A percentile compares a stretch with the other conserved stretches of the same genome.
These are phyloP conservation scores for Furcifer pardalis DNA, from an alignment of 2,797 vertebrate species.

Conservation along the genomic window DNA sequence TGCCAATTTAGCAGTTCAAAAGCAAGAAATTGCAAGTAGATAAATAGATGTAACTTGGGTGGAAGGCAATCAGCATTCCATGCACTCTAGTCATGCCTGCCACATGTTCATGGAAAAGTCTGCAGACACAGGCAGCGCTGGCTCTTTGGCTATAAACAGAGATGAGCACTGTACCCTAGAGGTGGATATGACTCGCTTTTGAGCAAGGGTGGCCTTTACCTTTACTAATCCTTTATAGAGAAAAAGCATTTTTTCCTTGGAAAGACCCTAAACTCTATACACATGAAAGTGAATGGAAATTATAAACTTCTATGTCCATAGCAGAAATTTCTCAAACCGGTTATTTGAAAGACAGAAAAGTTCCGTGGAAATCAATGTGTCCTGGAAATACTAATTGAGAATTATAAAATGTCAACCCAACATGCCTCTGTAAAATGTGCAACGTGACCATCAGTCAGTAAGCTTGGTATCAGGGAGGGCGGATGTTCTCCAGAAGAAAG, in stretches of 20 bases:
- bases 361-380: slow-evolving; percentile 27
- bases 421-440: slow-evolving; percentile 58
- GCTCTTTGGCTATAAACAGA: too few species aligned
- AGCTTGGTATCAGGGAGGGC: slow-evolving; percentile 38
- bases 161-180: too few species aligned
- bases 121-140: too few species aligned
- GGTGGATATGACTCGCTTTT: too few species aligned
- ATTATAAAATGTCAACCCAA: slow-evolving; percentile 54
- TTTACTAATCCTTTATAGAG: slow-evolving; percentile 35
- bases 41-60: too few species aligned
- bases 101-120: too few species aligned
- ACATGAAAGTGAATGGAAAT: slow-evolving; percentile 22
- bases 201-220: too few species aligned
- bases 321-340: slow-evolving; percentile 19
- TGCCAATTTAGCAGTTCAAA: too few species aligned
- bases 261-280: slow-evolving; percentile 22
- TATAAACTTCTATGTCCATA: slow-evolving; percentile 37
- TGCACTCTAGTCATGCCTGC: too few species aligned
- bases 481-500: slow-evolving; percentile 47
- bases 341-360: slow-evolving; percentile 30
- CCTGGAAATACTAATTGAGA: slow-evolving; percentile 49
- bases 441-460: slow-evolving; percentile 43
- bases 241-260: slow-evolving; percentile 30
- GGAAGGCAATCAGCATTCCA: too few species aligned
- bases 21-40: too few species aligned